These are phyloP conservation scores for Ichneumoninae sp. DNA, from an alignment of 2,888 invertebrate species.

Conservation along the genomic window DNA sequence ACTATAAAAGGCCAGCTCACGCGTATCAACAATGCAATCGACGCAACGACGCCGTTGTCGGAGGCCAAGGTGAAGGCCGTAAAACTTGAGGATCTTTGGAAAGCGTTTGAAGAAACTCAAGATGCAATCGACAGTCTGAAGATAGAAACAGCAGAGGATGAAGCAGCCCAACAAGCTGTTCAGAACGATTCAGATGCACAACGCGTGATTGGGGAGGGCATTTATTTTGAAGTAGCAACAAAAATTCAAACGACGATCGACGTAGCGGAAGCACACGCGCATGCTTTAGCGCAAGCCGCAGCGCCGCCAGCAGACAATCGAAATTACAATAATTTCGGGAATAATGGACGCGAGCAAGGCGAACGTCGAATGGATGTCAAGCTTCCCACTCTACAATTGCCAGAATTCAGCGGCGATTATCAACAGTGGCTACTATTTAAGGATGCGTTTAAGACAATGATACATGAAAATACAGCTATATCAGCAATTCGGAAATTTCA, in stretches of 20 bases:
- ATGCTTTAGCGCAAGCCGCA: slow-evolving; percentile 2
- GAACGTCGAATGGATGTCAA: slow-evolving; percentile 42
- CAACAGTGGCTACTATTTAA: slow-evolving; percentile 60
- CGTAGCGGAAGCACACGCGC: background rate
- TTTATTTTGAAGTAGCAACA: slow-evolving; percentile 39
- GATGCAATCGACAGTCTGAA: slow-evolving; percentile 22
- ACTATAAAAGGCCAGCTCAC: slow-evolving; percentile 36
- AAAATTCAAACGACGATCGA: slow-evolving; percentile 49
- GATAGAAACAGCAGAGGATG: slow-evolving; percentile 8
- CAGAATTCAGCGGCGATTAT: slow-evolving; percentile 60
- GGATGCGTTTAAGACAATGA: slow-evolving; percentile 53
- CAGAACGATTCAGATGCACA: slow-evolving; percentile 34
- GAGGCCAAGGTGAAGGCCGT: slow-evolving; percentile 3
- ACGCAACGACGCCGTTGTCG: background rate
- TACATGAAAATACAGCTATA: slow-evolving; percentile 31
- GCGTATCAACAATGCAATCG: slow-evolving; percentile 24
- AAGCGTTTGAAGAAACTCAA: slow-evolving; percentile 37
- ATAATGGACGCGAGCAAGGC: slow-evolving; percentile 4
- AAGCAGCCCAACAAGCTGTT: background rate
- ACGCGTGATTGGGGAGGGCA: slow-evolving; percentile 22
- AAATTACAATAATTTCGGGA: slow-evolving; percentile 9
- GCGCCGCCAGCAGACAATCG: background rate
- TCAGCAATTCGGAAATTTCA: slow-evolving; percentile 57
- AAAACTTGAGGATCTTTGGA: slow-evolving; percentile 38
- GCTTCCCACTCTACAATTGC: slow-evolving; percentile 48